Conservation (phyloP, 2,797 vertebrate species). For the Odontamblyopus rebecca region DNA sequence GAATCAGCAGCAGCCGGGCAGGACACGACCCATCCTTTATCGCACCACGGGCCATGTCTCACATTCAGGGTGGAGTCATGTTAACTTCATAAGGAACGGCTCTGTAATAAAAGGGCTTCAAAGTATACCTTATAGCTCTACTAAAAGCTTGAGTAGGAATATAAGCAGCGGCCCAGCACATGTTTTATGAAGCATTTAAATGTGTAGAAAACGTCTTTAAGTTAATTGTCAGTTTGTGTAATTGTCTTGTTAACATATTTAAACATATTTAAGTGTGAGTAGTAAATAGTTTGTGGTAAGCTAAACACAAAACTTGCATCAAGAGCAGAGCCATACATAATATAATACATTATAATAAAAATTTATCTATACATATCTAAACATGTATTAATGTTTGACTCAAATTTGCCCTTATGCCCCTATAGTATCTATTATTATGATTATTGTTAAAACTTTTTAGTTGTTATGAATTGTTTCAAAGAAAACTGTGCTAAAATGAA, state of each 20-base stretch:
- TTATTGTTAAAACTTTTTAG: no score
- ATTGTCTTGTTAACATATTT: neutral
- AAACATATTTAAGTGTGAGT: neutral
- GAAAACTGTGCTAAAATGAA: neutral
- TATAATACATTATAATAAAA: no score
- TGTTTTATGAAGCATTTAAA: neutral
- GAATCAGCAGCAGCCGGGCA: conserved; percentile 63
- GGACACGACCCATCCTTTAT: conserved; percentile 56
- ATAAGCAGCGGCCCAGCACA: neutral
- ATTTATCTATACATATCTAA: no score
- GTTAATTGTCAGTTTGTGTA: neutral
- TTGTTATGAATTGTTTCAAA: no score
- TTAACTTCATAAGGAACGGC: conserved; percentile 32
- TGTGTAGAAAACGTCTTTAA: neutral
- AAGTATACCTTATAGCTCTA: neutral
- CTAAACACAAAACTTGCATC: neutral
- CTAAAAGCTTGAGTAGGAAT: conserved; percentile 8
- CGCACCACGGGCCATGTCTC: conserved; percentile 34
- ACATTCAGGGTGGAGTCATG: conserved; percentile 47
- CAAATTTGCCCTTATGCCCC: no score
- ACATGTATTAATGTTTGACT: no score
- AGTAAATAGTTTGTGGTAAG: neutral
- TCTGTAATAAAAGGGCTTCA: conserved; percentile 34
- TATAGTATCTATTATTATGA: no score
- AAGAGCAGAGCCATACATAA: neutral